Conservation (phyloP, 2,888 invertebrate genomes). For the Neoascia interrupta region DNA sequence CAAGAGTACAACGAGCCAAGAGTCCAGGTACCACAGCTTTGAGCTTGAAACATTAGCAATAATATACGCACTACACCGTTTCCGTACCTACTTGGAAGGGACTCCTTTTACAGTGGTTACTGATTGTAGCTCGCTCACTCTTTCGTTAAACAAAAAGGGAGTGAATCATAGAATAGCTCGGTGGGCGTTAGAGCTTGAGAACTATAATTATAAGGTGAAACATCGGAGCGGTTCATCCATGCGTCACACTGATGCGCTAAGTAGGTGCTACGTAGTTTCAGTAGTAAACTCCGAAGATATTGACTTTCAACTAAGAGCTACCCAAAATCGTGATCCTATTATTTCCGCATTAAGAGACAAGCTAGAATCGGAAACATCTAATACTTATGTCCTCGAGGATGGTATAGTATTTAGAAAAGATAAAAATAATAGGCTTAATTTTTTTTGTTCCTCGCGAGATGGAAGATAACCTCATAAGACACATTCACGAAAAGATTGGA, state of each 20-base stretch:
- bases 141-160: conserved; percentile 64
- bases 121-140: conserved; percentile 71
- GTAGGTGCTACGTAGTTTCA: conserved; percentile 21
- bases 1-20: conserved; percentile 32
- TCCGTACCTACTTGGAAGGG: conserved; percentile 20
- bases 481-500: conserved; percentile 49
- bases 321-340: conserved; percentile 32
- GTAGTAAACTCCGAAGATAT: conserved; percentile 49
- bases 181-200: conserved; percentile 71
- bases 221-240: conserved; percentile 33
- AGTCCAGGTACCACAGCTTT: conserved; percentile 72
- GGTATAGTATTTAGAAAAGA: conserved; percentile 38
- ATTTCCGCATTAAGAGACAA: conserved; percentile 31
- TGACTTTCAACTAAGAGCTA: conserved; percentile 37
- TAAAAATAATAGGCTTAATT: conserved; percentile 9
- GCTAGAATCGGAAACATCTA: conserved; percentile 6
- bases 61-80: conserved; percentile 71
- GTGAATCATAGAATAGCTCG: conserved; percentile 71
- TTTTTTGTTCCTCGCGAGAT: conserved; percentile 55
- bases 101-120: conserved; percentile 72
- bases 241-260: conserved; percentile 54
- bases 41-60: conserved; percentile 73
- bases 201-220: conserved; percentile 38
- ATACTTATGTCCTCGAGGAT: conserved; percentile 35
- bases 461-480: conserved; percentile 48